Evolutionary conservation across 2,113 vertebrate species (phyloP).

Genomic region (Rhodinocichla rosea): DNA sequence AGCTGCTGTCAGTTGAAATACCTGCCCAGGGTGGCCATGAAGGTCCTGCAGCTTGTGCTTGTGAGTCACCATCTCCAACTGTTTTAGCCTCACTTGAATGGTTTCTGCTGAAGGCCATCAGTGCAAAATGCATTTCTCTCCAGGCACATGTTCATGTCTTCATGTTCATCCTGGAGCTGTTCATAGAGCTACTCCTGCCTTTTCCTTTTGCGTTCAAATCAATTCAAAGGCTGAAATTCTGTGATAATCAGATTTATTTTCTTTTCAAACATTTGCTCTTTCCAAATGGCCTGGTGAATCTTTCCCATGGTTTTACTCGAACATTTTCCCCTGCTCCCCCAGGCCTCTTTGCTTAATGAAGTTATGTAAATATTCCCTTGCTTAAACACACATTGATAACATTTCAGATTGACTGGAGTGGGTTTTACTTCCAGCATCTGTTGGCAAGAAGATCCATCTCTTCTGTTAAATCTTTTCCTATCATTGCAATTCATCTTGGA

Average conservation of each 20-base stretch:
- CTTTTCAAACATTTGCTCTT: neutral
- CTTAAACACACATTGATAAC: neutral
- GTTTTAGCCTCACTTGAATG: neutral
- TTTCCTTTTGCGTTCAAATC: neutral
- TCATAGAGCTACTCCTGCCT: neutral
- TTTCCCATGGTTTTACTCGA: neutral
- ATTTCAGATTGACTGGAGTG: neutral
- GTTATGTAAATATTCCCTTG: conserved; percentile 9
- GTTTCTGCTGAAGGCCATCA: neutral
- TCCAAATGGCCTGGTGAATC: neutral
- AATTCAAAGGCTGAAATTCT: neutral
- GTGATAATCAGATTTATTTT: neutral
- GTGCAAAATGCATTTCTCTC: neutral
- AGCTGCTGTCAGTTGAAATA: neutral
- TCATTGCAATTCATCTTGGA: neutral
- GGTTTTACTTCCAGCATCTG: neutral
- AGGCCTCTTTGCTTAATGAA: neutral
- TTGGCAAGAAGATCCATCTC: neutral
- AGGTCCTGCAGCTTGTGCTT: neutral
- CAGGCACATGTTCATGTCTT: neutral
- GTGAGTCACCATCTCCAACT: neutral
- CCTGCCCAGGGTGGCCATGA: neutral
- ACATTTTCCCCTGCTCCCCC: neutral
- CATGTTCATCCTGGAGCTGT: neutral
- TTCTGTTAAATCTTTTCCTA: neutral